These are phyloP conservation scores for Bombus ignitus DNA, from an alignment of 1,140 invertebrate species.

Conservation along the genomic window DNA sequence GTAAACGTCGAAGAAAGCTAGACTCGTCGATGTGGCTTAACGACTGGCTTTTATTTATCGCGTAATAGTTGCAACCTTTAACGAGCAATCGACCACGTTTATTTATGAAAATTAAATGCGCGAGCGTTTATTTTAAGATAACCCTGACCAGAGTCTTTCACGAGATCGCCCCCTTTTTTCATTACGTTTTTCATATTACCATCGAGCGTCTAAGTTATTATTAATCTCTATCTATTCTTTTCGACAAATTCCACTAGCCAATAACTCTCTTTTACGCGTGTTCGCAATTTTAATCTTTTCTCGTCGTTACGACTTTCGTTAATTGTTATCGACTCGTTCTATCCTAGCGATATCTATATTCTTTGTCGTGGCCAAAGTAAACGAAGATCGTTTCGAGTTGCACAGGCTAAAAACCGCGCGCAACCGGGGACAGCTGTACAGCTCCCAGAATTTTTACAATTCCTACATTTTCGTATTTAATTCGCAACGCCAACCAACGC, in stretches of 20 bases:
- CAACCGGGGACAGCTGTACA: not conserved
- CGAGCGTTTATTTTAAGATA: not conserved
- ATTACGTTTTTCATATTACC: not conserved
- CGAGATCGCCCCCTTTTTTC: not conserved
- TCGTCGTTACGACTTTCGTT: no score
- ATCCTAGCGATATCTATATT: no score
- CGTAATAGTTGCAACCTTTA: not conserved
- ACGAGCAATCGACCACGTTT: not conserved
- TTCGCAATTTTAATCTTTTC: no score
- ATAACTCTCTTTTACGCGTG: no score
- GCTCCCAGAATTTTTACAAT: not conserved
- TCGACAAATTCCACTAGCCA: not conserved
- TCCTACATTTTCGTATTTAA: not conserved
- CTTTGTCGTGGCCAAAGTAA: not conserved
- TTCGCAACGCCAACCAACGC: not conserved
- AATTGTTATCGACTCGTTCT: fast-evolving
- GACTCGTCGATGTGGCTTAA: not conserved
- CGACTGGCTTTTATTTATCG: not conserved
- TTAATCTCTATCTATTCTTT: not conserved
- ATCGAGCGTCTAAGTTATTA: not conserved
- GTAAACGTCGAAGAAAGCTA: no score
- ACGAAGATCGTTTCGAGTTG: constrained; percentile 21
- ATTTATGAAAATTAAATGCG: not conserved
- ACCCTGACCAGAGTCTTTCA: not conserved
- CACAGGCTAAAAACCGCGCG: no score